A percentile compares a stretch with the other conserved stretches of the same genome.
These are phyloP conservation scores for Nibea albiflora DNA, from an alignment of 2,113 vertebrate species.

Conservation along the genomic window DNA sequence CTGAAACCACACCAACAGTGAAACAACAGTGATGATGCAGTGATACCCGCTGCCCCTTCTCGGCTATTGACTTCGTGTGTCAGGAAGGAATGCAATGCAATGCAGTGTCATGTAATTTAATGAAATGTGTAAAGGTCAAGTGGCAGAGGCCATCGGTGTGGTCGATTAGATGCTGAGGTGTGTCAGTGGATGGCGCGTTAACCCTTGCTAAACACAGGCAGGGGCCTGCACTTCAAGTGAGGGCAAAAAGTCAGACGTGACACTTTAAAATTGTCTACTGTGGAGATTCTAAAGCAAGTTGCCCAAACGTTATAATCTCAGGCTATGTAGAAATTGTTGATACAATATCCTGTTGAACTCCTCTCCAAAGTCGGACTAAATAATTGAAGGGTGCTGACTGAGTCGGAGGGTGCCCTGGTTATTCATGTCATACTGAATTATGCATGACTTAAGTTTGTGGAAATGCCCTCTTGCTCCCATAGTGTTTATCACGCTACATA, in stretches of 20 bases:
- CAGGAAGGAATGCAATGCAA: constrained; percentile 44
- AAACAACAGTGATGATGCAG: constrained; percentile 7
- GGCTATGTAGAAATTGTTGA: constrained; percentile 7
- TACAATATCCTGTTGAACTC: constrained; percentile 49
- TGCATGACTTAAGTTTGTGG: constrained; percentile 65
- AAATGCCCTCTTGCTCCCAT: constrained; percentile 47
- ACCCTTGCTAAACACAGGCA: constrained; percentile 21
- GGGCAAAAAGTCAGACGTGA: neutral
- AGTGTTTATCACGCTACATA: constrained; percentile 53
- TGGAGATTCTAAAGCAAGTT: neutral
- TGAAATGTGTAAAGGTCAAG: constrained; percentile 46
- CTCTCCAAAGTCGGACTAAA: constrained; percentile 51
- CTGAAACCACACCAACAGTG: neutral
- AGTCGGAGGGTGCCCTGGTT: constrained; percentile 51
- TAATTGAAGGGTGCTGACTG: constrained; percentile 64
- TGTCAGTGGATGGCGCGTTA: constrained; percentile 6
- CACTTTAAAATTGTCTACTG: neutral
- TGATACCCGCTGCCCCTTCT: neutral
- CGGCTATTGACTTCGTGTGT: constrained; percentile 34
- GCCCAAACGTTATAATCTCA: neutral
- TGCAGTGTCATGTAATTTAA: constrained; percentile 38
- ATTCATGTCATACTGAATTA: constrained; percentile 67
- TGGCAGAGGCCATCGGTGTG: constrained; percentile 27
- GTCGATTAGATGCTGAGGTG: constrained; percentile 34
- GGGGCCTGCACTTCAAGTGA: neutral